Conservation (phyloP, 2,113 vertebrate species). For the Cephalophus harveyi region DNA sequence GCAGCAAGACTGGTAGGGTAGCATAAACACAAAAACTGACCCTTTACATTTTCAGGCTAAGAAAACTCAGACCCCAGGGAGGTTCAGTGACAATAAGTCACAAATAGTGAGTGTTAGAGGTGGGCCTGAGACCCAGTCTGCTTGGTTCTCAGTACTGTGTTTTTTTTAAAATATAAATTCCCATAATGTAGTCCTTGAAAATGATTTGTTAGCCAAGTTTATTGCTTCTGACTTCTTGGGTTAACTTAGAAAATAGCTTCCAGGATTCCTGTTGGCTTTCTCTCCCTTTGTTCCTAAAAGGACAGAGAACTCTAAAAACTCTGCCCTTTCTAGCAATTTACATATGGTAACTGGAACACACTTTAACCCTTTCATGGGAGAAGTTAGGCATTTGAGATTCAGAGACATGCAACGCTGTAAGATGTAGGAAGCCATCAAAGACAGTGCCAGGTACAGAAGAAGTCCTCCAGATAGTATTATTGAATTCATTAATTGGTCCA, state of each 20-base stretch:
- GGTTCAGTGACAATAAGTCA: background rate
- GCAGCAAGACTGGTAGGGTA: background rate
- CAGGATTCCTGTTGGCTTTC: constrained; percentile 10
- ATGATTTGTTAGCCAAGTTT: background rate
- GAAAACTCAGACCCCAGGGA: background rate
- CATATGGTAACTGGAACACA: background rate
- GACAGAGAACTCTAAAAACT: background rate
- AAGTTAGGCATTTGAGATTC: background rate
- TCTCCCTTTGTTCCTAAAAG: background rate
- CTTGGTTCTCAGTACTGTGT: background rate
- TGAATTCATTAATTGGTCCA: background rate
- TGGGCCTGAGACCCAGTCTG: background rate
- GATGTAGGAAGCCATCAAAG: background rate
- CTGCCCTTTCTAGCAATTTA: background rate
- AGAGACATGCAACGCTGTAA: background rate
- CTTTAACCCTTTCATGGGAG: background rate
- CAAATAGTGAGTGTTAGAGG: background rate
- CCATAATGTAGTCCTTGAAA: background rate
- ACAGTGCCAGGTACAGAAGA: background rate
- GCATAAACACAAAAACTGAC: background rate
- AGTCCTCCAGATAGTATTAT: background rate
- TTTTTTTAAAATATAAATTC: background rate
- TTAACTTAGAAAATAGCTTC: constrained; percentile 23
- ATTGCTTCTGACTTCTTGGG: background rate
- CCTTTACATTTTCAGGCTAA: background rate